These are phyloP conservation scores for Morpho deidamia DNA, from an alignment of 2,888 invertebrate species.

Conservation along the genomic window DNA sequence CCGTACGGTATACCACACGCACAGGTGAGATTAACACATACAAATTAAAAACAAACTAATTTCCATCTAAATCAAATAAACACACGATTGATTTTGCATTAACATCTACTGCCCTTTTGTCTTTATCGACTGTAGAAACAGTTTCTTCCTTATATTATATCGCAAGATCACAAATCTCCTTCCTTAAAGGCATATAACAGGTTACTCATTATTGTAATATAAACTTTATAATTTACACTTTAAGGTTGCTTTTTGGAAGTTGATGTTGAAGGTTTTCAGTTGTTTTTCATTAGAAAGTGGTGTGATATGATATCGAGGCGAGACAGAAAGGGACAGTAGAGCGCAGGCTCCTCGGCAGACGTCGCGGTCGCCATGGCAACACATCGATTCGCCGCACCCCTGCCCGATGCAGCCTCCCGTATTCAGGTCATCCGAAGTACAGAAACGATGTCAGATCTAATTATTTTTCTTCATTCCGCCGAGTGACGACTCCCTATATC, in stretches of 20 bases:
- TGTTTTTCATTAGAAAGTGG: constrained; percentile 33
- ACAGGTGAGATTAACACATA: constrained; percentile 29
- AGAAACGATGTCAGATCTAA: constrained; percentile 29
- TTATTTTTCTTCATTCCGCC: constrained; percentile 21
- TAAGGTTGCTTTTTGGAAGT: constrained; percentile 15
- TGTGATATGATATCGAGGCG: constrained; percentile 77
- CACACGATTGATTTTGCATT: constrained; percentile 34
- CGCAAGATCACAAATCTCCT: constrained; percentile 44
- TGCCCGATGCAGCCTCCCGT: constrained; percentile 55
- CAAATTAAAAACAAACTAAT: constrained; percentile 21
- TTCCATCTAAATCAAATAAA: constrained; percentile 26
- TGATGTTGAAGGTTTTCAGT: constrained; percentile 19
- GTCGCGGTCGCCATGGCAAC: constrained; percentile 73
- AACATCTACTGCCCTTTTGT: constrained; percentile 44
- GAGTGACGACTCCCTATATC: neutral
- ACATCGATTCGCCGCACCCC: constrained; percentile 70
- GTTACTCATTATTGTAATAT: constrained; percentile 16
- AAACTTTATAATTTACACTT: constrained; percentile 15
- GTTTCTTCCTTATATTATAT: constrained; percentile 70
- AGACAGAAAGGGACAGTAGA: constrained; percentile 77
- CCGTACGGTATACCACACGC: constrained; percentile 38
- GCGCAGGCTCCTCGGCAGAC: constrained; percentile 77
- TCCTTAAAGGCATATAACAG: constrained; percentile 30
- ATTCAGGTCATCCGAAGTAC: constrained; percentile 70
- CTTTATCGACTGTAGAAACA: constrained; percentile 55